phyloP scores from a whole-genome alignment of 2,888 invertebrate genomes.

The Campoplex nolae region DNA sequence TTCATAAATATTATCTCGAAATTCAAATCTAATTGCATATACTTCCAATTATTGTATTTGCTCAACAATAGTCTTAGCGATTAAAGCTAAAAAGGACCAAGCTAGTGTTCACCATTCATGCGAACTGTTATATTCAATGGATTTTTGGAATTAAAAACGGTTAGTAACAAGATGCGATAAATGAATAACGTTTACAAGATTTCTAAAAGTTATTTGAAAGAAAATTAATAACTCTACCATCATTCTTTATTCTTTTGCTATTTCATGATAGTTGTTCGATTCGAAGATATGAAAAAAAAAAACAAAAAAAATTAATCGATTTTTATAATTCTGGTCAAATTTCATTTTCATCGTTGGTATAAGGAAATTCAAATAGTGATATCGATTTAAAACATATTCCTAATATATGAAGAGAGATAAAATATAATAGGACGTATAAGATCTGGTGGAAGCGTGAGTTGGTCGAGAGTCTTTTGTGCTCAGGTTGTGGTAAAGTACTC shows the following conservation, averaged over 20 bases:
- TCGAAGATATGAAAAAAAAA: background rate
- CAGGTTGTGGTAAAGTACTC: background rate
- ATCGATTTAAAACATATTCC: background rate
- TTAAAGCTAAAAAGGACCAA: background rate
- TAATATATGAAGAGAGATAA: background rate
- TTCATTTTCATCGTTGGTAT: too few species aligned
- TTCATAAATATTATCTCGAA: background rate
- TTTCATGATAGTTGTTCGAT: background rate
- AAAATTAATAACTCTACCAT: background rate
- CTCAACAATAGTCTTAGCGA: background rate
- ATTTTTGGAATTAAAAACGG: background rate
- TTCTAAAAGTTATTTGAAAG: too few species aligned
- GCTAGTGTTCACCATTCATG: background rate
- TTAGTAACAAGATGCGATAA: too few species aligned
- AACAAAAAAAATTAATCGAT: background rate
- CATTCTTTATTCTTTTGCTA: background rate
- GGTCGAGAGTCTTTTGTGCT: slow-evolving; percentile 46
- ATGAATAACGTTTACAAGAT: too few species aligned
- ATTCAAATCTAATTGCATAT: background rate
- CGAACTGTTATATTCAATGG: background rate
- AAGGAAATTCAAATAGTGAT: background rate
- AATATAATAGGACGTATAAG: slow-evolving; percentile 11
- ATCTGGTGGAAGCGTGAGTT: slow-evolving; percentile 21
- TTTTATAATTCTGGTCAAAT: background rate
- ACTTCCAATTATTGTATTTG: background rate